Conservation (phyloP, 2,113 vertebrate genomes). For the Ctenomys sociabilis region DNA sequence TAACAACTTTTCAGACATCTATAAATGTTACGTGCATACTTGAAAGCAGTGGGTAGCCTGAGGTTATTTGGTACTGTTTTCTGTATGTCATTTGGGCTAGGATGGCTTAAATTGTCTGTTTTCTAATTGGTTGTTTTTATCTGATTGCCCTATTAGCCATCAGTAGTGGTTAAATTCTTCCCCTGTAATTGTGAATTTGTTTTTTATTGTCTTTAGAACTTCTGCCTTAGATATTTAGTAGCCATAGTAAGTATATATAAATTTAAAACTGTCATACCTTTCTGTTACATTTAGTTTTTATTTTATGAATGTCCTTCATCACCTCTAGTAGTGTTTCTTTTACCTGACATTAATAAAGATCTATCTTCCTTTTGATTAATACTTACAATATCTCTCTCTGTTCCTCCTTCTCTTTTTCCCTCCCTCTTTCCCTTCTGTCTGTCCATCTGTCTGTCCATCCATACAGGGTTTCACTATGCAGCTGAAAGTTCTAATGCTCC, state of each 20-base stretch:
- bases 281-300: background rate
- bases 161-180: background rate
- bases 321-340: background rate
- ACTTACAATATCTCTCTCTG: background rate
- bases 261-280: background rate
- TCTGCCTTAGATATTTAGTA: background rate
- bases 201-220: background rate
- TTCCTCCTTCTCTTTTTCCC: too few relatives aligned
- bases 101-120: background rate
- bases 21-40: background rate
- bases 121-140: background rate
- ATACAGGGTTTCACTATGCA: too few relatives aligned
- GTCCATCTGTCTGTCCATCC: too few relatives aligned
- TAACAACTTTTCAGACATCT: background rate
- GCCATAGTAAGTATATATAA: background rate
- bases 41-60: background rate
- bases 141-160: background rate
- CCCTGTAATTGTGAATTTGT: background rate
- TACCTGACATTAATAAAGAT: background rate
- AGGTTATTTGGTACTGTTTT: background rate
- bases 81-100: background rate
- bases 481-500: too few relatives aligned
- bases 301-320: background rate
- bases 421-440: background rate
- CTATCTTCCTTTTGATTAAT: background rate